A percentile compares a stretch with the other conserved stretches of the same genome.
These are phyloP conservation scores for Ophioninae sp. DNA, from an alignment of 2,888 invertebrate genomes.

Conservation along the genomic window DNA sequence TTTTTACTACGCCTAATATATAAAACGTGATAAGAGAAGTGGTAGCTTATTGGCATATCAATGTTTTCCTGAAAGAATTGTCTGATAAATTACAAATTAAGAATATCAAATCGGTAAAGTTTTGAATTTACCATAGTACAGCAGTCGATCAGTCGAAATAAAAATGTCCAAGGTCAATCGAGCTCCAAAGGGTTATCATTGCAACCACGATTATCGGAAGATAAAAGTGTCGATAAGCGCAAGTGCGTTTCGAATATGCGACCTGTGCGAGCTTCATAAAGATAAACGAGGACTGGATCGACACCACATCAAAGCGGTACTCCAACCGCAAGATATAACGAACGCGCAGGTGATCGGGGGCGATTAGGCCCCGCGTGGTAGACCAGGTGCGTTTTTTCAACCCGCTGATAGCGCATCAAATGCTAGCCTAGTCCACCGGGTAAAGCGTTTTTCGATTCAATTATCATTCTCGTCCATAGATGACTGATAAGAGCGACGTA, in stretches of 20 bases:
- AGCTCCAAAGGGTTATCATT: not conserved
- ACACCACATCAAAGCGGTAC: conserved; percentile 34
- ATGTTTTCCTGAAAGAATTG: too few relatives aligned
- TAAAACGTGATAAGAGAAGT: too few relatives aligned
- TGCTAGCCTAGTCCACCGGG: conserved; percentile 7
- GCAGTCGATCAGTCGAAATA: not conserved
- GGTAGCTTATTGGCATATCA: too few relatives aligned
- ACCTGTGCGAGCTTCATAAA: conserved; percentile 33
- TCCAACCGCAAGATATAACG: conserved; percentile 37
- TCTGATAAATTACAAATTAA: not conserved
- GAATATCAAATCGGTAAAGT: not conserved
- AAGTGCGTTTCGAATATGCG: conserved; percentile 50
- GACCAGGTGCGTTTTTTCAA: conserved; percentile 50
- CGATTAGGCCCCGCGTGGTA: conserved; percentile 3
- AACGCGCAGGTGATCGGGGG: conserved; percentile 48
- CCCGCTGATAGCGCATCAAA: conserved; percentile 40
- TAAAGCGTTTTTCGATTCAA: conserved; percentile 25
- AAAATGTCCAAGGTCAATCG: conserved; percentile 9
- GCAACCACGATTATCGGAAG: not conserved
- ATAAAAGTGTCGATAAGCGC: conserved; percentile 30
- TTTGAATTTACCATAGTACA: too few relatives aligned
- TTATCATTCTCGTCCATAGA: conserved; percentile 1
- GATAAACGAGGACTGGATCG: conserved; percentile 46
- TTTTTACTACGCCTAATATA: too few relatives aligned
- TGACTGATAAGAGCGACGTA: conserved; percentile 18